Conservation (phyloP, 2,888 invertebrate genomes). For the Nephrotoma flavescens region DNA sequence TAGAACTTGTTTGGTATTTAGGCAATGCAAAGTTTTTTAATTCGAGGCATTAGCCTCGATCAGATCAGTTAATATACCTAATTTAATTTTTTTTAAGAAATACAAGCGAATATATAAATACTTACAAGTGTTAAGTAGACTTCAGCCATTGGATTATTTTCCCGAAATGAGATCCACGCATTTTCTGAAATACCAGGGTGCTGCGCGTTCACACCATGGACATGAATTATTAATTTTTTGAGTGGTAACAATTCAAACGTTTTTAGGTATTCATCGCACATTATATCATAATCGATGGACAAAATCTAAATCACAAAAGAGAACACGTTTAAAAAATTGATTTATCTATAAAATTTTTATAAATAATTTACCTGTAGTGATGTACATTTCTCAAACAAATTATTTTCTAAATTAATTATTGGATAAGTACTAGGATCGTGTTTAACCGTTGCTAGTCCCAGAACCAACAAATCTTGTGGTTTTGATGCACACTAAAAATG, state of each 20-base stretch:
- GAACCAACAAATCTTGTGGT: slow-evolving; percentile 40
- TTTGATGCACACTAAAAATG: slow-evolving; percentile 21
- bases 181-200: slow-evolving; percentile 47
- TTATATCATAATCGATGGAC: slow-evolving; percentile 29
- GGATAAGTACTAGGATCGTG: slow-evolving; percentile 55
- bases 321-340: not conserved
- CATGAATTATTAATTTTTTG: slow-evolving; percentile 48
- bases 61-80: too few relatives aligned
- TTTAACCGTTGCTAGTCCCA: slow-evolving; percentile 58
- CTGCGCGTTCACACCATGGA: slow-evolving; percentile 48
- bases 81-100: not conserved
- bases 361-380: slow-evolving; percentile 35
- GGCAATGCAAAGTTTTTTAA: too few relatives aligned
- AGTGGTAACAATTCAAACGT: slow-evolving; percentile 30
- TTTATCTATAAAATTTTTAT: not conserved
- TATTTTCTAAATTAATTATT: slow-evolving; percentile 35
- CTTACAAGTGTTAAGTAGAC: slow-evolving; percentile 37
- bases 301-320: slow-evolving; percentile 17
- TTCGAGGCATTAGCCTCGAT: too few relatives aligned
- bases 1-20: too few relatives aligned
- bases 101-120: not conserved
- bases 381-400: slow-evolving; percentile 41
- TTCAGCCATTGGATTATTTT: slow-evolving; percentile 39
- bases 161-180: slow-evolving; percentile 45
- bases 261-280: slow-evolving; percentile 27